Conservation (phyloP, 2,113 vertebrate species). For the Eleginops maclovinus region DNA sequence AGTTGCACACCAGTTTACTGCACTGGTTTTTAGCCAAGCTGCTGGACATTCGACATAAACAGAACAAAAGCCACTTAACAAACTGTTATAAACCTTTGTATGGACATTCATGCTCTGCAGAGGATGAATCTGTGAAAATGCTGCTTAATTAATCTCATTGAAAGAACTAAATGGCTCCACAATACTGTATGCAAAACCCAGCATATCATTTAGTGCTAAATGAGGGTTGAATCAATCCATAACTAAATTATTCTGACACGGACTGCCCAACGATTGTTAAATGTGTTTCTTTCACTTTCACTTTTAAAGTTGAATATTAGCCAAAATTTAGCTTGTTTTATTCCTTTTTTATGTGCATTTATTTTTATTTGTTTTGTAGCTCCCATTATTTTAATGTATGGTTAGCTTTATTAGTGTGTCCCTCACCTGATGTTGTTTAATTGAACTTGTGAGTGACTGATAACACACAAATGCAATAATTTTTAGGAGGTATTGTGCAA, state of each 20-base stretch:
- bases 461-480: neutral
- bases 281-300: no score
- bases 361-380: no score
- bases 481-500: neutral
- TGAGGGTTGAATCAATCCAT: neutral
- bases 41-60: neutral
- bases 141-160: no score
- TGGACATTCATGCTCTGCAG: neutral
- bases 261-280: no score
- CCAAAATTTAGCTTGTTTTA: no score
- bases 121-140: neutral
- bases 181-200: neutral
- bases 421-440: neutral
- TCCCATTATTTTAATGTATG: neutral
- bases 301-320: no score
- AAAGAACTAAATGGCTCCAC: no score
- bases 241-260: neutral
- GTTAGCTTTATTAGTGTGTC: neutral
- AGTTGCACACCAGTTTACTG: neutral
- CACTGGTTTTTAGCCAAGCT: neutral
- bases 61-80: neutral
- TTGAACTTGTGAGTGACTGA: neutral
- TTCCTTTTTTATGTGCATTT: neutral
- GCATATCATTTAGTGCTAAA: neutral
- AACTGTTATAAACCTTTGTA: neutral